Evolutionary conservation across 1,140 invertebrate genomes (phyloP), one percentile per base, ranked within the genome.

Genomic region (Hylaeus volcanicus): DNA sequence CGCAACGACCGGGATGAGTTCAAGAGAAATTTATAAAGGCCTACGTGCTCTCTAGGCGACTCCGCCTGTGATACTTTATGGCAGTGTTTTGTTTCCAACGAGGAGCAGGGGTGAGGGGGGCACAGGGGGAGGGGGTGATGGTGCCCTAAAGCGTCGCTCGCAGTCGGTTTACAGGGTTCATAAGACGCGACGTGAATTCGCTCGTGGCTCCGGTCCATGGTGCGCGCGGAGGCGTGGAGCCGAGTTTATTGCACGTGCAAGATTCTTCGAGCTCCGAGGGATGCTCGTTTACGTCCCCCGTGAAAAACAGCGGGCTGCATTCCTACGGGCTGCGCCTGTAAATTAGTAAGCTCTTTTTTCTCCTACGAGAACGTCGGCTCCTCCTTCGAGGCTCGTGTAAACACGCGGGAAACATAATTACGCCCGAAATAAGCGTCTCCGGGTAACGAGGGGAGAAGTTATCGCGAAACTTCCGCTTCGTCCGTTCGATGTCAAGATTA

Each of bases 21-120:
- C 77, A 69, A 81, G 85, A 80, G 83, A 92, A 92, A 92, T 92
- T 92, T 92, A 92, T 92, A 92, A 92, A 92, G 86, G 91, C 89
- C 90, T 91, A 89, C 87, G 90, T 91, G 89, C 88, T 88, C 87
- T 88, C 78, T 61, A 79, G 78, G 81, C 64, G 37, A 43, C 64
- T 63, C 72, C 37, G 83, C 79, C 82, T 77, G 86, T 84, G 88
- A 88, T 89, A 89, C 86, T 90, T 91, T 90, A 90, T 88, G 81
- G 87, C 69, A 87, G 88, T 90, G 88, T 90, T 91, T 89, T 90
- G 90, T 91, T 89, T 90, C 85, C 85, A 81, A 69, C 45, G 56
- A n/a, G 71, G 39, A 74, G 65, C 37, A 48, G 63, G 26, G 43
- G 26, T 26, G 26, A 26, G 43, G 3, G 56, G 65, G 51, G 6